These are phyloP conservation scores for Brachymystax lenok DNA, from an alignment of 2,797 vertebrate genomes.

Conservation along the genomic window DNA sequence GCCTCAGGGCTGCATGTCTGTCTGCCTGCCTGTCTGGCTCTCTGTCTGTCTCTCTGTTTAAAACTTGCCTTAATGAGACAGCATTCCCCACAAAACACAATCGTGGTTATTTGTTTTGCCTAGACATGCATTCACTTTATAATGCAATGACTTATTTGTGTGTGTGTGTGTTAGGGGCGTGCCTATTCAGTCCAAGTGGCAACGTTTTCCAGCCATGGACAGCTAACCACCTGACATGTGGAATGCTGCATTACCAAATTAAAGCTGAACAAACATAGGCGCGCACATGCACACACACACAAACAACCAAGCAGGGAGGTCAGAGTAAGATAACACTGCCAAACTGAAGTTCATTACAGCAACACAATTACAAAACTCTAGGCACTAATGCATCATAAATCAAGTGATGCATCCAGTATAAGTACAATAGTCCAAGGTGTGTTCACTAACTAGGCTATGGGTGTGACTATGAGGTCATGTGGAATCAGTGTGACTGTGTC, in stretches of 20 bases:
- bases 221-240: constrained; percentile 1
- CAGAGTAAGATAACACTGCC: no score
- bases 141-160: not conserved
- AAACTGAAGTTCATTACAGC: no score
- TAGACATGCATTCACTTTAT: not conserved
- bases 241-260: constrained; percentile 27
- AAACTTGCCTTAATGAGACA: not conserved
- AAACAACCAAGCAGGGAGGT: not conserved
- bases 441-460: no score
- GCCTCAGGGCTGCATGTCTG: not conserved
- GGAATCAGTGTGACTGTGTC: no score
- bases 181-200: constrained; percentile 39
- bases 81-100: not conserved
- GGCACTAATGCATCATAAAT: no score
- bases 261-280: not conserved
- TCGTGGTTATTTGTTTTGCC: not conserved
- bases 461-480: no score
- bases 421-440: no score
- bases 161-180: constrained; percentile 39
- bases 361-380: no score
- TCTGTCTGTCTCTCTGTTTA: not conserved
- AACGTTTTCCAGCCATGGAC: constrained; percentile 39
- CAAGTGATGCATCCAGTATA: no score
- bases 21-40: not conserved
- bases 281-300: not conserved